Base-by-base conservation (phyloP, 1,140 invertebrate species). In the Apis laboriosa region DNA sequence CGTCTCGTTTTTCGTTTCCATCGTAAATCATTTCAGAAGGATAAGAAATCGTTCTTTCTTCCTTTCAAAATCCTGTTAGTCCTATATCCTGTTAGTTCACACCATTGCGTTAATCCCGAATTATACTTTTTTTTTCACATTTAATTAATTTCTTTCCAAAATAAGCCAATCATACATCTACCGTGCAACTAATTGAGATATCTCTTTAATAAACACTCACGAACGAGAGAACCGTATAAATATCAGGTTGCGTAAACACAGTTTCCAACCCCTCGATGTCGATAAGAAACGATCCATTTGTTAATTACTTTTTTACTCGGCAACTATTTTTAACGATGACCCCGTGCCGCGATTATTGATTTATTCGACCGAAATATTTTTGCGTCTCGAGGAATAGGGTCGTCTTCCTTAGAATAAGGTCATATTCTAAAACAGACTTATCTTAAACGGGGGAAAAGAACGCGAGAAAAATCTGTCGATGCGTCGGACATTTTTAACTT, bases 301-400 rank as follows among this genome's bases (percentile, higher is more conserved):
- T 71, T 51, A 61, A 79, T 79, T 61, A 71, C 49, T 61, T 61
- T 71, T 70, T 70, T 49, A 67, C 64, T 21, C 70, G 70, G 19
- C 17, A 9, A 55, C 49, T 78, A 78, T 78, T 78, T 43, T 68
- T 49, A 56, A 67, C 28, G 9, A 49, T 55, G 64, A 68, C 64
- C 66, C 4, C 53, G 64, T 11, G 12, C 28, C 28, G 17, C 64
- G 8, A 2, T 4, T 71, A 71, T 79, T 49, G 77, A 79, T 60
- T 70, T 53, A 51, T 24, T 67, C 19, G 51, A 53, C 12, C 3
- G 11, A 24, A 13, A 66, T 2, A 24, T 60, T 74, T 74, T 60
- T 43, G 15, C 70, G 17, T 17, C 9, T 28, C 70, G 51, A 71
- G 17, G 24, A n/a, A 53, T 21, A 43, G 5, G 68, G 24, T 19